These are phyloP conservation scores for Falco punctatus DNA, from an alignment of 2,113 vertebrate species.

Conservation along the genomic window DNA sequence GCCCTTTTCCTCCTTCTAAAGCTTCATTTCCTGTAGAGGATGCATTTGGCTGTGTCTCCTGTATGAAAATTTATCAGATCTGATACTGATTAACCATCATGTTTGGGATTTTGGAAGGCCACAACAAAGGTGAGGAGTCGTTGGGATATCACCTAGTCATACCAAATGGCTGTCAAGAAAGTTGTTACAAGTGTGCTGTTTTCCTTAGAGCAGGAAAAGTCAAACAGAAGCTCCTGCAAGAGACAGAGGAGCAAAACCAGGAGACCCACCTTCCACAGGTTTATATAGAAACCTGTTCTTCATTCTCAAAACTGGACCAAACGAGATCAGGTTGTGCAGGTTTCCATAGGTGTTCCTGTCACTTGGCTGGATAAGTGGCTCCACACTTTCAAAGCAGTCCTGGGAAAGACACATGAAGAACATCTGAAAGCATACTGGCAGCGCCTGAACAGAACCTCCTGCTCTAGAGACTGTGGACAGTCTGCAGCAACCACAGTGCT, in stretches of 20 bases:
- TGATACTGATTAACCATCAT: neutral
- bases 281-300: neutral
- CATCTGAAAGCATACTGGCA: neutral
- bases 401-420: neutral
- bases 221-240: neutral
- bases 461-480: too few species aligned
- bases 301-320: neutral
- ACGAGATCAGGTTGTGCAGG: constrained; percentile 24
- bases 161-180: neutral
- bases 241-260: neutral
- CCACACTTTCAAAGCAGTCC: neutral
- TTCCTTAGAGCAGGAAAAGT: neutral
- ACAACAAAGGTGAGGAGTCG: neutral
- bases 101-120: neutral
- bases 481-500: neutral
- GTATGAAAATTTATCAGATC: neutral
- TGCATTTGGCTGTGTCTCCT: neutral
- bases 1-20: neutral
- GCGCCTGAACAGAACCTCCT: neutral
- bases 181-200: neutral
- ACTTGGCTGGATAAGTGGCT: neutral
- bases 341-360: neutral
- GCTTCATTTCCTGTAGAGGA: neutral
- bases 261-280: neutral
- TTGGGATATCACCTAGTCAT: neutral